These are phyloP conservation scores for Ibycter americanus DNA, from an alignment of 2,797 vertebrate species.

Conservation along the genomic window DNA sequence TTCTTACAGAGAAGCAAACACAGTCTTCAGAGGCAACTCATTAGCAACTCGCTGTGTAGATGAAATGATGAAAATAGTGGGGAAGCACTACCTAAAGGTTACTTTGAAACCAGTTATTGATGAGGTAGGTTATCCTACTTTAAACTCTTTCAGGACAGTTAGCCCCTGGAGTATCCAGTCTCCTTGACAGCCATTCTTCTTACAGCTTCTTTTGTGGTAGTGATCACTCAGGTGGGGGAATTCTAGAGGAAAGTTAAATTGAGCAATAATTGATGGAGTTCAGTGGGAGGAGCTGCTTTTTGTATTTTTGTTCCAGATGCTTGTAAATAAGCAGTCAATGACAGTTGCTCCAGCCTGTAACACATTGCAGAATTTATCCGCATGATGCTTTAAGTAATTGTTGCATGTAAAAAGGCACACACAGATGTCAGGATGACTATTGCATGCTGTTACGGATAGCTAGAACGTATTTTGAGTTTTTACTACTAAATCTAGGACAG, in stretches of 20 bases:
- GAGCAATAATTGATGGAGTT: neutral
- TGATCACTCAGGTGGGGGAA: neutral
- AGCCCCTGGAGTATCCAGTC: neutral
- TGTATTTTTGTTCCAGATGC: neutral
- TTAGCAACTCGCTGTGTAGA: constrained; percentile 95
- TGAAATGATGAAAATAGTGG: constrained; percentile 99
- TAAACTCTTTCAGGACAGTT: neutral
- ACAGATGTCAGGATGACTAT: neutral
- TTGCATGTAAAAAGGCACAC: neutral
- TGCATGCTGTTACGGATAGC: neutral
- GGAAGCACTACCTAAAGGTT: constrained; percentile 93
- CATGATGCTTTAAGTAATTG: neutral
- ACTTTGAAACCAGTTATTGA: constrained; percentile 96
- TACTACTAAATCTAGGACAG: neutral
- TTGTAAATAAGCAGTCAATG: neutral
- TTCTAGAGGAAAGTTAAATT: neutral
- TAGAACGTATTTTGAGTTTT: neutral
- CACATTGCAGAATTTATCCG: neutral
- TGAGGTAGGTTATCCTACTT: constrained; percentile 82
- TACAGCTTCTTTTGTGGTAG: neutral
- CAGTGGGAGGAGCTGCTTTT: neutral
- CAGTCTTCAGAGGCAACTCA: constrained; percentile 95
- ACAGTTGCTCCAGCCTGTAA: neutral
- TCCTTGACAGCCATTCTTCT: neutral
- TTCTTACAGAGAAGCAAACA: constrained; percentile 92